Evolutionary conservation across 2,888 invertebrate genomes (phyloP).

Genomic region (Urechis unicinctus): DNA sequence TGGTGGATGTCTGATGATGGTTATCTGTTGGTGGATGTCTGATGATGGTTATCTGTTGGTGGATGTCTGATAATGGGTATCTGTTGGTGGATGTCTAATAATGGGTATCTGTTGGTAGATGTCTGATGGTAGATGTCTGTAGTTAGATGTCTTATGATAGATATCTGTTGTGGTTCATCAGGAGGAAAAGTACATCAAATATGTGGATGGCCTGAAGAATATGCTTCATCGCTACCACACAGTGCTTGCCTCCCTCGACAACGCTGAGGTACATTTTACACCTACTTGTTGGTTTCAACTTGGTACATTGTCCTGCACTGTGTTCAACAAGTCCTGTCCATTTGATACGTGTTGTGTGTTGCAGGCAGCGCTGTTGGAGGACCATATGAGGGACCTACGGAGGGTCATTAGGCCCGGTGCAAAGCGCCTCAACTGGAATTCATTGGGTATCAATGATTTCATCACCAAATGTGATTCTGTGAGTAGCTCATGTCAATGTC

Average conservation of each 20-base stretch:
- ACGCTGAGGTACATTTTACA: conserved; percentile 63
- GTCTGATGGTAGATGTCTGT: no score
- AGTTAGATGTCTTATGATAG: no score
- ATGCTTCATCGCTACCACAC: conserved; percentile 54
- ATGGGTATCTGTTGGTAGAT: no score
- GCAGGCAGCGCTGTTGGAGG: conserved; percentile 40
- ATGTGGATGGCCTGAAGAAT: conserved; percentile 46
- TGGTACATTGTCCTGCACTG: no score
- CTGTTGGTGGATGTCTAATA: no score
- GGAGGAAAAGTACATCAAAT: conserved; percentile 50
- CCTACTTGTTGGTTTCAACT: no score
- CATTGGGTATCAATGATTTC: conserved; percentile 73
- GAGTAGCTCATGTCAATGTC: conserved; percentile 12
- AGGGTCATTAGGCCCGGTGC: conserved; percentile 65
- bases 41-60: no score
- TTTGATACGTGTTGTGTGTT: background rate
- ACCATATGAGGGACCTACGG: conserved; percentile 43
- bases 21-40: no score
- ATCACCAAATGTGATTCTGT: conserved; percentile 57
- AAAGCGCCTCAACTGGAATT: conserved; percentile 78
- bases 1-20: no score
- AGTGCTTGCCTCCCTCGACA: conserved; percentile 61
- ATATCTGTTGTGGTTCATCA: background rate
- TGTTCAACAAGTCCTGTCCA: background rate
- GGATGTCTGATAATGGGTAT: no score